Percentiles rank a stretch among this genome's conserved stretches.
Conservation (phyloP, 2,113 vertebrate genomes). For the Antechinus stuartii region DNA sequence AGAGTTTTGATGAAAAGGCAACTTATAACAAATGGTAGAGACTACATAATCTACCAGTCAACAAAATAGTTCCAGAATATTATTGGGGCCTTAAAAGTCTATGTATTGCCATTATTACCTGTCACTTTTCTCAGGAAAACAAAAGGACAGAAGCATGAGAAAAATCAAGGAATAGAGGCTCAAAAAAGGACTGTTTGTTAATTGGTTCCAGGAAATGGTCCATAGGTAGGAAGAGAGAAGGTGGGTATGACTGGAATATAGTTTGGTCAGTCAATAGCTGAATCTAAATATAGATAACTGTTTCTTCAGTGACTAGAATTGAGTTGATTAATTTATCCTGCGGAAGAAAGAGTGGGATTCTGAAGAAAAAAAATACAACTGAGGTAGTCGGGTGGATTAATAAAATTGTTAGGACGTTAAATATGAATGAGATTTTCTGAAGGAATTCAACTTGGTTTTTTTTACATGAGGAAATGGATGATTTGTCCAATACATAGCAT, state of each 20-base stretch:
- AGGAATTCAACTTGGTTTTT: background rate
- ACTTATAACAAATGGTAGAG: background rate
- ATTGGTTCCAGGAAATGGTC: background rate
- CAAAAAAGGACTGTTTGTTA: background rate
- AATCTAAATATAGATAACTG: background rate
- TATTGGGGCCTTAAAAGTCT: background rate
- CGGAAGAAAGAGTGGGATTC: background rate
- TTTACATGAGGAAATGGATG: background rate
- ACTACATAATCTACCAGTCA: background rate
- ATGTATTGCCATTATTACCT: background rate
- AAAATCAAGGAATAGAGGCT: background rate
- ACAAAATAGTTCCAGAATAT: background rate
- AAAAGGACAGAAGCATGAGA: background rate
- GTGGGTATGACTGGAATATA: background rate
- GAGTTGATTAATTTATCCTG: background rate
- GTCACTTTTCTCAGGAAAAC: background rate
- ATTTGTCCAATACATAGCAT: background rate
- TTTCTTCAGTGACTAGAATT: background rate
- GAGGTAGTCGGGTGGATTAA: background rate
- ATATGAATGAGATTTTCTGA: background rate
- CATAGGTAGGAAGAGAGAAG: background rate
- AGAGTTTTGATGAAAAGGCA: background rate
- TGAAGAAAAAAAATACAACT: background rate
- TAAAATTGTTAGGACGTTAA: background rate
- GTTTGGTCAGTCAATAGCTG: background rate